Evolutionary conservation across 2,113 vertebrate species (phyloP).

Genomic region (Oxyura jamaicensis): DNA sequence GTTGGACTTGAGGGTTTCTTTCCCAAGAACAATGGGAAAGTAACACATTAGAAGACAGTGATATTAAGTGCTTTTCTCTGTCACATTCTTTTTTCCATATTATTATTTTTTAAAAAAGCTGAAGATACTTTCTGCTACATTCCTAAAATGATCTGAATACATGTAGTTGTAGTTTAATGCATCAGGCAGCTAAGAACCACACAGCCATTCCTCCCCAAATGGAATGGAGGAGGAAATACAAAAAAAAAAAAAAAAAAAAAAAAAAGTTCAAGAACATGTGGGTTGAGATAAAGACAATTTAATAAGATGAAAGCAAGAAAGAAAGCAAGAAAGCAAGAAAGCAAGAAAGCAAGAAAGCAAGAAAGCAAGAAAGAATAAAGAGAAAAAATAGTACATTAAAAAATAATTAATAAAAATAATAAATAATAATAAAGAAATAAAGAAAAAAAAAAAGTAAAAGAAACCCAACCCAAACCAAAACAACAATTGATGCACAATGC

Average conservation of each 20-base stretch:
- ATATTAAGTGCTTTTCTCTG: not conserved
- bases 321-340: not conserved
- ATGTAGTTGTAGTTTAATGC: not conserved
- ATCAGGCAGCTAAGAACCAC: not conserved
- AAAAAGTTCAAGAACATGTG: not conserved
- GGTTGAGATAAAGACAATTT: not conserved
- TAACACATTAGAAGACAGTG: not conserved
- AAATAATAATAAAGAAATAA: no score
- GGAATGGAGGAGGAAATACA: not conserved
- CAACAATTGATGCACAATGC: not conserved
- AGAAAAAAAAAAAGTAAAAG: no score
- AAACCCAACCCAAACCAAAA: no score
- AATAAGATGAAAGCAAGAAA: not conserved
- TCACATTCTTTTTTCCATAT: not conserved
- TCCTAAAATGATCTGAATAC: not conserved
- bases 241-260: not conserved
- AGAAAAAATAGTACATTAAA: no score
- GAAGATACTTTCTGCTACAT: not conserved
- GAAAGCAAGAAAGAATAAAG: not conserved
- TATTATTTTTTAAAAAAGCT: not conserved
- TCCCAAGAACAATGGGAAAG: not conserved
- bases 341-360: not conserved
- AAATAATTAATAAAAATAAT: no score
- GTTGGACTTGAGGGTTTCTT: not conserved
- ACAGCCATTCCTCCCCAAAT: not conserved